These are phyloP conservation scores for Sparus aurata DNA, from an alignment of 2,797 vertebrate genomes.

Conservation along the genomic window DNA sequence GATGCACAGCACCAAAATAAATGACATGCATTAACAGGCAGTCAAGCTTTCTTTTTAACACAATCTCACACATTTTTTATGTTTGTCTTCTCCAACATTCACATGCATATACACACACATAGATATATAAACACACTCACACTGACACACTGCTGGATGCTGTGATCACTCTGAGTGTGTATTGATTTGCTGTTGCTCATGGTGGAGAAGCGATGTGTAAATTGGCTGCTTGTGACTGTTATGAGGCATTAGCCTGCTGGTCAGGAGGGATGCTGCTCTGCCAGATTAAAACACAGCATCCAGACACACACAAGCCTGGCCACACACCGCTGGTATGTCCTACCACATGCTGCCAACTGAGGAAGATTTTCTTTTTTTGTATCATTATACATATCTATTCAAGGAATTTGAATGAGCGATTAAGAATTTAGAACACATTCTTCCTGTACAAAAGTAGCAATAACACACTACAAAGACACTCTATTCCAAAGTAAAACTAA, in stretches of 20 bases:
- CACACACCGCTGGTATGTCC: constrained; percentile 8
- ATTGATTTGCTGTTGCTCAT: constrained; percentile 76
- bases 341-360: not conserved
- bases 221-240: constrained; percentile 70
- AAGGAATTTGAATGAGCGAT: constrained; percentile 4
- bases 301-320: constrained; percentile 29
- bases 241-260: constrained; percentile 65
- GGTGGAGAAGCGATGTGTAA: constrained; percentile 53
- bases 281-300: constrained; percentile 45
- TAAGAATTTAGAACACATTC: too few species aligned
- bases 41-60: constrained; percentile 14
- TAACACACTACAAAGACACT: too few species aligned
- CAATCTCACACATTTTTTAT: not conserved
- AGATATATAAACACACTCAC: constrained; percentile 11
- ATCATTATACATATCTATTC: not conserved
- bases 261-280: constrained; percentile 44
- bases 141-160: constrained; percentile 39
- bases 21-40: constrained; percentile 14
- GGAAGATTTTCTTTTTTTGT: not conserved
- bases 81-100: not conserved
- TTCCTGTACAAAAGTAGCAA: too few species aligned
- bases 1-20: constrained; percentile 20
- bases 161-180: constrained; percentile 34
- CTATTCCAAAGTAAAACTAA: too few species aligned
- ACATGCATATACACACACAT: not conserved